Evolutionary conservation across 2,888 invertebrate genomes (phyloP).

Genomic region (Lithodes maja): DNA sequence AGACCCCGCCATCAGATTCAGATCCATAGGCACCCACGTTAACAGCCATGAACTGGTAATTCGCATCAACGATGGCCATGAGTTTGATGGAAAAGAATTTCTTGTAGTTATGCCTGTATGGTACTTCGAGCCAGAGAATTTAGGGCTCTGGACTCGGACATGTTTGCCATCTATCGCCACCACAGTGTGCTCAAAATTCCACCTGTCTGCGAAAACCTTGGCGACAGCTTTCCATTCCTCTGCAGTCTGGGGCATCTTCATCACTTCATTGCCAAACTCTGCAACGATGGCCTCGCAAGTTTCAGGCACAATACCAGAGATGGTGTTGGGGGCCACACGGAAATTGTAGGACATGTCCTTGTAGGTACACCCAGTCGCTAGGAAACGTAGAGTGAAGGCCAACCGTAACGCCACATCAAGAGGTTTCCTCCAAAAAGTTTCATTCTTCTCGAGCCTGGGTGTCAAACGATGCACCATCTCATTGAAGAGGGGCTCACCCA

Average conservation of each 20-base stretch:
- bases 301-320: neutral
- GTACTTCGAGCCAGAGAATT: neutral
- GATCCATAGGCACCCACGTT: no score
- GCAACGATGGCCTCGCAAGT: slow-evolving; percentile 3
- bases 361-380: neutral
- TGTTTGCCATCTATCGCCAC: neutral
- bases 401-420: neutral
- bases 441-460: neutral
- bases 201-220: neutral
- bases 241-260: neutral
- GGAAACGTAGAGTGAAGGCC: neutral
- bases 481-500: neutral
- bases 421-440: neutral
- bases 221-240: slow-evolving; percentile 7
- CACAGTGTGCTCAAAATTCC: slow-evolving; percentile 11
- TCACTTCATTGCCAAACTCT: slow-evolving; percentile 4
- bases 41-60: no score
- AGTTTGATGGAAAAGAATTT: slow-evolving; percentile 3
- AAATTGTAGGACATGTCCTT: neutral
- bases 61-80: slow-evolving; percentile 16
- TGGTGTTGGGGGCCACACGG: slow-evolving; percentile 10
- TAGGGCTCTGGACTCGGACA: neutral
- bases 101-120: slow-evolving; percentile 6
- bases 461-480: neutral
- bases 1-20: no score